Evolutionary conservation across 2,113 vertebrate genomes (phyloP).

Genomic region (Podarcis raffonei): DNA sequence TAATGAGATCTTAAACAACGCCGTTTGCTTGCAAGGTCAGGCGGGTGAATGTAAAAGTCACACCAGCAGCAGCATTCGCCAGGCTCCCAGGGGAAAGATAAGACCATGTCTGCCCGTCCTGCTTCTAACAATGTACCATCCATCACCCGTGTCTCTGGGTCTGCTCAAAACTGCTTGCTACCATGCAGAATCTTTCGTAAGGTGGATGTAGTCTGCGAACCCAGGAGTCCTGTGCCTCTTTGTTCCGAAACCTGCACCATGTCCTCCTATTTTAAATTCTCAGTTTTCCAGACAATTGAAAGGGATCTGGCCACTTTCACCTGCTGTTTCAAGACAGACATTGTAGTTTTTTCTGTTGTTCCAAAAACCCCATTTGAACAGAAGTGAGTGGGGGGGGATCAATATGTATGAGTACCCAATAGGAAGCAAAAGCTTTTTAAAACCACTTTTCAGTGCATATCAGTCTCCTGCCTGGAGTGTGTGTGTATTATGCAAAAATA

Average conservation of each 20-base stretch:
- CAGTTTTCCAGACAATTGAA: not conserved
- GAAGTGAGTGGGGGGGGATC: too few species aligned
- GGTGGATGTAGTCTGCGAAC: not conserved
- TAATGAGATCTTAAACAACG: not conserved
- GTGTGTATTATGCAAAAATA: too few species aligned
- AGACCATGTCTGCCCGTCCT: not conserved
- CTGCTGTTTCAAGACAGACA: not conserved
- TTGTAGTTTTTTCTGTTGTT: not conserved
- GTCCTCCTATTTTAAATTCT: not conserved
- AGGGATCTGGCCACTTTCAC: not conserved
- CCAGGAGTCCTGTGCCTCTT: not conserved
- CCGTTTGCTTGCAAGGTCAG: constrained; percentile 11
- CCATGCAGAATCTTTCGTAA: not conserved
- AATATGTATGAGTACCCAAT: not conserved
- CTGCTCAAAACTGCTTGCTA: not conserved
- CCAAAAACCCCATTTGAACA: not conserved
- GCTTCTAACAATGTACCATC: not conserved
- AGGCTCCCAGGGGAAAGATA: constrained; percentile 14
- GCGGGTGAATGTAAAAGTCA: constrained; percentile 9
- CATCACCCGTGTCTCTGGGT: not conserved
- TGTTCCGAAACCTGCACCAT: not conserved
- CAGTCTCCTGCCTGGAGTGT: not conserved
- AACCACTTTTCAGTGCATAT: not conserved
- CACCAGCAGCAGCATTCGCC: not conserved
- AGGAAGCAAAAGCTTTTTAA: not conserved